Conservation (phyloP, 2,113 vertebrate species). For the Pelodiscus sinensis region DNA sequence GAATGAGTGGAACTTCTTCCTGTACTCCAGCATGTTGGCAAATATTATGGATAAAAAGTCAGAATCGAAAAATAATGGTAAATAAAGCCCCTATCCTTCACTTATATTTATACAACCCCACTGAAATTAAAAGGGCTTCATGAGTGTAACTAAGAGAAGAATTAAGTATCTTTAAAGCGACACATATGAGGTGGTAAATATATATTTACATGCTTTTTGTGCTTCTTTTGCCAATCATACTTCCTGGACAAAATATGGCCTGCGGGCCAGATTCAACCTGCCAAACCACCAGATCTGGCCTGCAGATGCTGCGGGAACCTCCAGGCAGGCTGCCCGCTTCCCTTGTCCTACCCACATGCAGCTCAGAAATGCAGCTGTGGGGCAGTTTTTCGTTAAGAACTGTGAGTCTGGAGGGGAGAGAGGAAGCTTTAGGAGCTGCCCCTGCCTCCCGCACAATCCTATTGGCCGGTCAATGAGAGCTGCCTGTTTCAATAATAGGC, state of each 20-base stretch:
- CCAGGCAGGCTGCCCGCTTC: no score
- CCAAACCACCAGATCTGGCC: no score
- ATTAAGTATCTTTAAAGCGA: neutral
- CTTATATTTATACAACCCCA: neutral
- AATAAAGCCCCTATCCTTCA: neutral
- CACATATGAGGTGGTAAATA: neutral
- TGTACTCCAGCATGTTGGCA: conserved; percentile 59
- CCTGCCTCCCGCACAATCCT: no score
- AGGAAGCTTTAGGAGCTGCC: no score
- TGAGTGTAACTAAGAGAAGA: neutral
- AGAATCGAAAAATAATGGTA: conserved; percentile 19
- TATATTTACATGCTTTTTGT: neutral
- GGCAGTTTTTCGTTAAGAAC: no score
- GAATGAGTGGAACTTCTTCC: conserved; percentile 73
- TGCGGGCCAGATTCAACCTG: no score
- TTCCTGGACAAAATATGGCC: neutral
- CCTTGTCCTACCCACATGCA: no score
- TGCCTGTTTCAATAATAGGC: no score
- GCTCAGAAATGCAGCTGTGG: no score
- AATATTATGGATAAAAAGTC: conserved; percentile 26
- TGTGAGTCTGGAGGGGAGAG: no score
- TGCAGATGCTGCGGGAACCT: no score
- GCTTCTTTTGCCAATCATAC: neutral
- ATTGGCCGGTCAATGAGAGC: no score
- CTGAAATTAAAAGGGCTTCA: neutral